Conservation (phyloP, 2,797 vertebrate species). For the Dryobates pubescens region DNA sequence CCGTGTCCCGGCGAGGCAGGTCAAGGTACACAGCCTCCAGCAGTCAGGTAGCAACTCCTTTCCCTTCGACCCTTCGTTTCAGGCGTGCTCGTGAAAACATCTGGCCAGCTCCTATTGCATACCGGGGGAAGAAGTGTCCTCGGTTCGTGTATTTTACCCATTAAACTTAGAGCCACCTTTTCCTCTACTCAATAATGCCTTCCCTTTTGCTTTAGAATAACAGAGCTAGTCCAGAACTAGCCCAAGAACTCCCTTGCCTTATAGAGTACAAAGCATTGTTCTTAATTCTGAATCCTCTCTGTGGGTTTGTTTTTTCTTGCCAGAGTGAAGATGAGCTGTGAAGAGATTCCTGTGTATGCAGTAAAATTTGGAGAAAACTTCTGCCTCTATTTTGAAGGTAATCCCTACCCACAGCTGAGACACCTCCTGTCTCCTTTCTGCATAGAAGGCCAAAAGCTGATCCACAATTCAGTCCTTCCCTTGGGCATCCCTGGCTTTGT, state of each 20-base stretch:
- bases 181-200: background rate
- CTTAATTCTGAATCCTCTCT: background rate
- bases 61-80: background rate
- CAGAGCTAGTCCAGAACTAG: background rate
- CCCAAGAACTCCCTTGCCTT: background rate
- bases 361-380: conserved; percentile 10
- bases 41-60: background rate
- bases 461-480: background rate
- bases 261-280: background rate
- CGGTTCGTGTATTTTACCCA: rapidly evolving
- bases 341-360: conserved; percentile 3
- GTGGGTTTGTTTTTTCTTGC: background rate
- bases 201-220: background rate
- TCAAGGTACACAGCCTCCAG: rapidly evolving
- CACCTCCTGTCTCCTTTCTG: background rate
- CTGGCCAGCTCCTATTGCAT: rapidly evolving
- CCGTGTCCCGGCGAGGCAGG: background rate
- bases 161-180: background rate
- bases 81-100: rapidly evolving
- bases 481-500: background rate
- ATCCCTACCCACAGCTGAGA: background rate
- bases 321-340: conserved; percentile 40
- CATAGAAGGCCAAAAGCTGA: background rate
- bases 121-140: background rate
- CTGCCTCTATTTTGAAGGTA: conserved; percentile 65